Conservation (phyloP, 2,113 vertebrate genomes). For the Salvelinus sp. region DNA sequence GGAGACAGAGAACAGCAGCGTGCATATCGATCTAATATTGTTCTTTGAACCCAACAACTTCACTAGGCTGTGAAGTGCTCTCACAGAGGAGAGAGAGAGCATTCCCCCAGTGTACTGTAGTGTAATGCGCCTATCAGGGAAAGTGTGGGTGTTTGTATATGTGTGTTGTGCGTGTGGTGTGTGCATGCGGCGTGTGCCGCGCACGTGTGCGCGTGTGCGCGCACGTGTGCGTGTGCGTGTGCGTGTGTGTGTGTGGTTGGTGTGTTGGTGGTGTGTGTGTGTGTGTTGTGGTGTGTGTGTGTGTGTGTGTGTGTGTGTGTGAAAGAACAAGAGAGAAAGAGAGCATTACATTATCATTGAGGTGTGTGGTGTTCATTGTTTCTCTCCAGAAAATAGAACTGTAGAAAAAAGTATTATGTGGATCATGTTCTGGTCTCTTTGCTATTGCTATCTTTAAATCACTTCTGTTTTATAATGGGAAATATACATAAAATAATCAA, state of each 20-base stretch:
- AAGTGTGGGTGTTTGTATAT: conserved; percentile 12
- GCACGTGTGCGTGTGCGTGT: background rate
- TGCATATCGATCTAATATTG: conserved; percentile 67
- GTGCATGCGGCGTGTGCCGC: background rate
- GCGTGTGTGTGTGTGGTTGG: conserved; percentile 2
- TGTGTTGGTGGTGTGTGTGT: conserved; percentile 3
- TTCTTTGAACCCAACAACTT: conserved; percentile 61
- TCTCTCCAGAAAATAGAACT: background rate
- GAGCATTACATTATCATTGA: background rate
- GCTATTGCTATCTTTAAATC: background rate
- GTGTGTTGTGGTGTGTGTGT: background rate
- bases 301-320: conserved; percentile 2
- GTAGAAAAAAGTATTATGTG: background rate
- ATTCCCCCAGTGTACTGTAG: conserved; percentile 31
- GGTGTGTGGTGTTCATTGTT: background rate
- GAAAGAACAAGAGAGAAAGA: background rate
- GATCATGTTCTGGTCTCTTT: background rate
- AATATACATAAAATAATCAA: background rate
- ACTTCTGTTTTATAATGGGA: background rate
- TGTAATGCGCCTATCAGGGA: conserved; percentile 43
- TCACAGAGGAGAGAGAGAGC: background rate
- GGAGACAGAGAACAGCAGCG: conserved; percentile 49
- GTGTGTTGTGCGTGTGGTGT: background rate
- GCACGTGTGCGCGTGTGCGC: background rate
- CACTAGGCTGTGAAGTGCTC: conserved; percentile 23